Percentiles rank a stretch among this genome's conserved stretches.
These are phyloP conservation scores for Tapirus indicus DNA, from an alignment of 2,797 vertebrate species.

Conservation along the genomic window DNA sequence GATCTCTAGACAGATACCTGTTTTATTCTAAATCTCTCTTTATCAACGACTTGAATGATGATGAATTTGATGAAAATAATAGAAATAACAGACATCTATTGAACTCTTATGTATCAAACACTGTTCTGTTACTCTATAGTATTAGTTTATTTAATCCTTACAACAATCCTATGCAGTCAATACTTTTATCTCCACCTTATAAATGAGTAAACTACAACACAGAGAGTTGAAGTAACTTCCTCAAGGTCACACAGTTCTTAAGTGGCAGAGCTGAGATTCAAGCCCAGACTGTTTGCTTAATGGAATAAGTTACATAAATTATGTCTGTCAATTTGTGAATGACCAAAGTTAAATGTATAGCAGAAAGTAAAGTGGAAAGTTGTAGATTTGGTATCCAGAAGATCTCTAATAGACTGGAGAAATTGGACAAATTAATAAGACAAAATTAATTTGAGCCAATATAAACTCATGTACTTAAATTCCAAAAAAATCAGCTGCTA, in stretches of 20 bases:
- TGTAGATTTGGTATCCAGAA: slow-evolving; percentile 26
- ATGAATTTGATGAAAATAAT: background rate
- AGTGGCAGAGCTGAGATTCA: background rate
- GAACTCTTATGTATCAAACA: background rate
- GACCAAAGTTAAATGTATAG: slow-evolving; percentile 10
- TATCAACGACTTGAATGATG: background rate
- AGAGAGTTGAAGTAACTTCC: slow-evolving; percentile 8
- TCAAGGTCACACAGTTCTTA: background rate
- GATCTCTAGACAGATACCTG: background rate
- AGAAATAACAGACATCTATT: background rate
- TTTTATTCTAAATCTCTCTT: background rate
- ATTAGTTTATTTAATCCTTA: background rate
- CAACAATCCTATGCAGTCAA: background rate
- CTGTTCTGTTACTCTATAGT: background rate
- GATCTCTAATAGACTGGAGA: slow-evolving; percentile 18
- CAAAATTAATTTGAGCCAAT: slow-evolving; percentile 49
- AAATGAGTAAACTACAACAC: background rate
- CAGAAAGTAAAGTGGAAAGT: background rate
- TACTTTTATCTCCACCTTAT: background rate
- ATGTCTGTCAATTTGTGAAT: background rate
- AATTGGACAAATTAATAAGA: background rate
- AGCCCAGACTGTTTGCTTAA: background rate
- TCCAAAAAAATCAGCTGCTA: slow-evolving; percentile 1
- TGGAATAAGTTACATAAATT: background rate
- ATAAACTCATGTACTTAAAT: slow-evolving; percentile 19